Conservation (phyloP, 2,888 invertebrate genomes). For the Hoplodrina blanda region DNA sequence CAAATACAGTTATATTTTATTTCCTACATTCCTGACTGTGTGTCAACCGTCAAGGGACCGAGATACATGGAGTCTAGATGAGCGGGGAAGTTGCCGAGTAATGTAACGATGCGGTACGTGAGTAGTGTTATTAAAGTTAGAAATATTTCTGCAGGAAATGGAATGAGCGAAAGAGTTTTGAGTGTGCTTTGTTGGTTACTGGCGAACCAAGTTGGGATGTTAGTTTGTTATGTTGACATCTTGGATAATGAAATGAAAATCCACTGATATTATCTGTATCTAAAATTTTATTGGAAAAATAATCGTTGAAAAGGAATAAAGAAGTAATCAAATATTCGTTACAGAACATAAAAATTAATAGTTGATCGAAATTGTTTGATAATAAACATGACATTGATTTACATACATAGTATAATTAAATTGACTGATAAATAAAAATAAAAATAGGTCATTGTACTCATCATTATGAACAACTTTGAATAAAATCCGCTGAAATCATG, state of each 20-base stretch:
- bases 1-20: slow-evolving; percentile 32
- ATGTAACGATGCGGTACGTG: slow-evolving; percentile 32
- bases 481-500: too few relatives aligned
- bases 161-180: slow-evolving; percentile 9
- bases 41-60: slow-evolving; percentile 51
- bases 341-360: too few relatives aligned
- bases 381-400: too few relatives aligned
- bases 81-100: slow-evolving; percentile 34
- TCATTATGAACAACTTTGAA: too few relatives aligned
- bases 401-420: too few relatives aligned
- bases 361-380: too few relatives aligned
- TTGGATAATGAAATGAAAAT: neutral
- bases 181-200: slow-evolving; percentile 8
- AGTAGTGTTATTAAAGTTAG: slow-evolving; percentile 33
- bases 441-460: too few relatives aligned
- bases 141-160: slow-evolving; percentile 27
- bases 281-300: neutral
- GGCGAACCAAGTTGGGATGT: neutral
- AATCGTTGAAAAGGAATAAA: neutral
- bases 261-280: too few relatives aligned
- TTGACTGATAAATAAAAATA: too few relatives aligned
- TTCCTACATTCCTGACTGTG: slow-evolving; percentile 34
- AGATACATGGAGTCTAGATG: slow-evolving; percentile 34
- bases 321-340: too few relatives aligned
- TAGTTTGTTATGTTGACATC: neutral